Percentiles rank a stretch among this genome's conserved stretches.
These are phyloP conservation scores for Acanthornis magna DNA, from an alignment of 2,797 vertebrate genomes.

Conservation along the genomic window DNA sequence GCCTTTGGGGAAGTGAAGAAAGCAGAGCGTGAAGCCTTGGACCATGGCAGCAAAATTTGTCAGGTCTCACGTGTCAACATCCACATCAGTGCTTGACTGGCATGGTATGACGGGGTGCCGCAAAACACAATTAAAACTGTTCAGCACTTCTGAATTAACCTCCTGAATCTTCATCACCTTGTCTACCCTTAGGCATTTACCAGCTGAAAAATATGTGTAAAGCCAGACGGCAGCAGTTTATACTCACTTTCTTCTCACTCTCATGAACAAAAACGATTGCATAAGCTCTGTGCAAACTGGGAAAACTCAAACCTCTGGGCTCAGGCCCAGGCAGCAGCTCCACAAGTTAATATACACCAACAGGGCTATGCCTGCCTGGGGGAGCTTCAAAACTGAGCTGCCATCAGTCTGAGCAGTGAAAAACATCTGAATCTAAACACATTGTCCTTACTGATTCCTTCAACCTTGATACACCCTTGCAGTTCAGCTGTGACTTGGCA, in stretches of 20 bases:
- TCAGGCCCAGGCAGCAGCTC: background rate
- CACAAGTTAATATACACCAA: background rate
- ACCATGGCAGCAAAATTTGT: background rate
- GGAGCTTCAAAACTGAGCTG: background rate
- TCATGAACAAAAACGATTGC: background rate
- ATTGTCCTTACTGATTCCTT: background rate
- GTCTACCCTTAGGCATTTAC: background rate
- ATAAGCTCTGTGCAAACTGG: background rate
- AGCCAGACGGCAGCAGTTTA: background rate
- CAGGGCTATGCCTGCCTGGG: background rate
- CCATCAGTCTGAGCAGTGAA: background rate
- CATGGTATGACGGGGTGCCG: background rate
- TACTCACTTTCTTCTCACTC: background rate
- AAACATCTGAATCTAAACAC: background rate
- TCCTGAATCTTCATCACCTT: background rate
- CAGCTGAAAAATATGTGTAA: background rate
- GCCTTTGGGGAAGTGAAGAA: background rate
- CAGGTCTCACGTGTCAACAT: fast-evolving
- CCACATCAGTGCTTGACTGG: background rate
- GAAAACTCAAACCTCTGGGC: background rate
- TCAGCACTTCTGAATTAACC: background rate
- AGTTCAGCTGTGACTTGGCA: background rate
- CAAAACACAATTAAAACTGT: background rate
- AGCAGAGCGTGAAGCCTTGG: background rate
- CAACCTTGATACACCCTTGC: fast-evolving